Evolutionary conservation across 1,140 invertebrate species (phyloP).

Genomic region (Hestina assimilis): DNA sequence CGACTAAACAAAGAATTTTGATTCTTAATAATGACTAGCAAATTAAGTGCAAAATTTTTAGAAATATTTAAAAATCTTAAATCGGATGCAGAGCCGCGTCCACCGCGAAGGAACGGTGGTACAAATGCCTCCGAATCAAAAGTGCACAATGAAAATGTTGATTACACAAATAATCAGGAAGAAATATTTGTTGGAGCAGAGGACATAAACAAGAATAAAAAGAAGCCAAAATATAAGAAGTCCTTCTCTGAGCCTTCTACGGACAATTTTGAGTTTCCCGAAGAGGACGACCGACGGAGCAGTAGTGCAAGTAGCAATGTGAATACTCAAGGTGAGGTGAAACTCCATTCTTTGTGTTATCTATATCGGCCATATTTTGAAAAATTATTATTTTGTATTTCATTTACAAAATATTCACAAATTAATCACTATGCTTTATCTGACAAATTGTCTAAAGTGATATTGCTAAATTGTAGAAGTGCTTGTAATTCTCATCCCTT

Average conservation of each 20-base stretch:
- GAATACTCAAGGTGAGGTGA: constrained; percentile 56
- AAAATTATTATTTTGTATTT: too few species aligned
- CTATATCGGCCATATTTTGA: neutral
- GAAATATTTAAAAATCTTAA: constrained; percentile 58
- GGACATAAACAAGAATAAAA: constrained; percentile 43
- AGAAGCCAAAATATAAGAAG: constrained; percentile 40
- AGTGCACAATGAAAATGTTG: constrained; percentile 31
- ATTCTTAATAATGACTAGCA: constrained; percentile 35
- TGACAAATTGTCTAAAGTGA: too few species aligned
- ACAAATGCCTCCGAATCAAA: constrained; percentile 21
- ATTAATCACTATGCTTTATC: too few species aligned
- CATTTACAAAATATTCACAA: too few species aligned
- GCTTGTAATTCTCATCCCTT: too few species aligned
- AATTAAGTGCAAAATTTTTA: constrained; percentile 44
- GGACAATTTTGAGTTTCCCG: constrained; percentile 27
- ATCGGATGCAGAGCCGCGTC: constrained; percentile 57
- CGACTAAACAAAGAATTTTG: neutral
- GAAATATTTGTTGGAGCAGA: constrained; percentile 41
- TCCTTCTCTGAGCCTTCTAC: constrained; percentile 30
- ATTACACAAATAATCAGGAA: constrained; percentile 35
- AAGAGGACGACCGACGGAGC: constrained; percentile 39
- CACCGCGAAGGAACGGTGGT: constrained; percentile 39
- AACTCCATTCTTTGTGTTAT: neutral
- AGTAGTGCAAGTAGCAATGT: constrained; percentile 40
- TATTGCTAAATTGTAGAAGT: too few species aligned